Evolutionary conservation across 1,140 invertebrate genomes (phyloP), one percentile per base, ranked within the genome.

Genomic region (Anagrus nilaparvatae): DNA sequence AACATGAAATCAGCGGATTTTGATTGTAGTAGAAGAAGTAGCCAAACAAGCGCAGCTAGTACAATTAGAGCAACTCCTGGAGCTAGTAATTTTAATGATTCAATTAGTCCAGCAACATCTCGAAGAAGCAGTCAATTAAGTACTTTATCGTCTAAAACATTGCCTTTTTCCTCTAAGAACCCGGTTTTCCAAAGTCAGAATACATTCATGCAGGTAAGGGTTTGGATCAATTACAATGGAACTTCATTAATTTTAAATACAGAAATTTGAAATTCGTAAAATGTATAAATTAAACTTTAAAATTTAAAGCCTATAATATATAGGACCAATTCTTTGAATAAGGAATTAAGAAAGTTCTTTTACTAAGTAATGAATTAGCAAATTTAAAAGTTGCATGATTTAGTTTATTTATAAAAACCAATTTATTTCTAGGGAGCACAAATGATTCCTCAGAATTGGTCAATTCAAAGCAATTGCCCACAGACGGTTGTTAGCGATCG

Each of bases 11-110:
- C 83, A 5, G 75, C 79, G n/a, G 75, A 81, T 46, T 73, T 78
- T 44, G 74, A 75, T 17, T 82, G 84, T 53, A 72, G 87, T 7
- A 77, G 89, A 42, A 88, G 83, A 47, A 92, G 87, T 61, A 92
- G 87, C 61, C 81, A 90, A 51, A 77, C 82, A 1, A 69, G 66
- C 31, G 62, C 52, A 1, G 57, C 63, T 12, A 63, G 61, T 42
- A 62, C 61, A 12, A 61, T 63, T 2, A 55, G 64, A 40, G 59
- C 60, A 20, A 63, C 63, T 21, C 55, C 57, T 5, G 66, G 67
- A 18, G 73, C 73, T n/a, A 80, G 89, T 52, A 78, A 82, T 10
- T 82, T 83, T 19, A 96, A 93, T 56, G 92, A 96, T 69, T 91
- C 82, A 5, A 89, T 91, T 47, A 91, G 88, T 29, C 78, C 85